These are phyloP conservation scores for Armadillidium nasatum DNA, from an alignment of 1,140 invertebrate genomes.

Conservation along the genomic window DNA sequence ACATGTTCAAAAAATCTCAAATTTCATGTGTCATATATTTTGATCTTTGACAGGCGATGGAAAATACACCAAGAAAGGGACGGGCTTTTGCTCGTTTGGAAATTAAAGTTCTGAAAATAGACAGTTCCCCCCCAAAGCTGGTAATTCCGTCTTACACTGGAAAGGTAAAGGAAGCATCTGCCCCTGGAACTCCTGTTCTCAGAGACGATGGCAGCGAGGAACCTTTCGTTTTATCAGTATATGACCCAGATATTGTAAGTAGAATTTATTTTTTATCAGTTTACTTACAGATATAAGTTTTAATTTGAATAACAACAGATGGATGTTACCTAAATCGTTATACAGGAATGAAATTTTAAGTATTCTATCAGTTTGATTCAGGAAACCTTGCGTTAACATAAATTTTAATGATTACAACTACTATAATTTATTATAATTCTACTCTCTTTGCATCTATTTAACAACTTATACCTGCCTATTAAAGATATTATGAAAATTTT, in stretches of 20 bases:
- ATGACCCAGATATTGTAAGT: conserved; percentile 75
- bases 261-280: not conserved
- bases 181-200: conserved; percentile 72
- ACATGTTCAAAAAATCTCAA: too few species aligned
- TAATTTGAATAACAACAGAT: too few species aligned
- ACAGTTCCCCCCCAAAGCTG: conserved; percentile 75
- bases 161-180: conserved; percentile 76
- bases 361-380: too few species aligned
- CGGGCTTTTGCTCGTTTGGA: conserved; percentile 75
- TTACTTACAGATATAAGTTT: too few species aligned
- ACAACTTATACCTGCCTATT: too few species aligned
- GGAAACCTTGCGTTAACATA: too few species aligned
- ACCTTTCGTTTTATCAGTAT: conserved; percentile 67
- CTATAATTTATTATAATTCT: too few species aligned
- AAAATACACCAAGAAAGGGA: conserved; percentile 67
- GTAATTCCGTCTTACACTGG: conserved; percentile 62
- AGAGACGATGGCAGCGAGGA: conserved; percentile 51
- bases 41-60: conserved; percentile 61
- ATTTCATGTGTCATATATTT: not conserved
- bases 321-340: too few species aligned
- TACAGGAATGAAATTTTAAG: too few species aligned
- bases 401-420: too few species aligned
- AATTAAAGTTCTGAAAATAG: conserved; percentile 74
- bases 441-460: too few species aligned
- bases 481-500: too few species aligned